These are phyloP conservation scores for Aromia moschata DNA, from an alignment of 2,888 invertebrate genomes.

Conservation along the genomic window DNA sequence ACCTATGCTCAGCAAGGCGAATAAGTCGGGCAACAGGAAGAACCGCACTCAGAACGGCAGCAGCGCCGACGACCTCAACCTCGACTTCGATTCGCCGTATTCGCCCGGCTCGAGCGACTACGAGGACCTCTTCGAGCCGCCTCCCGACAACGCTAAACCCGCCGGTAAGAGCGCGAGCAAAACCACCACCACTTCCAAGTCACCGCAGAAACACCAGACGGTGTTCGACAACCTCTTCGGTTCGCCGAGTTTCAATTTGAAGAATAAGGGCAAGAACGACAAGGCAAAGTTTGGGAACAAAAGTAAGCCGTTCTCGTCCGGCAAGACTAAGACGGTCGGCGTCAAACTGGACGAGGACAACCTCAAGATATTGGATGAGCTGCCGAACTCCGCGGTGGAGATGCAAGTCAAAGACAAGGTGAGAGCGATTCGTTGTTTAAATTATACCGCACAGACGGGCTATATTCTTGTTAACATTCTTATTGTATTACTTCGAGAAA, in stretches of 20 bases:
- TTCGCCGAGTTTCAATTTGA: constrained; percentile 63
- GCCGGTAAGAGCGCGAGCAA: constrained; percentile 45
- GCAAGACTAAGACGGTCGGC: constrained; percentile 71
- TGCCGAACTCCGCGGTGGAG: constrained; percentile 93
- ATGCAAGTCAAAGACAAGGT: constrained; percentile 95
- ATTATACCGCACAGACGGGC: too few species aligned
- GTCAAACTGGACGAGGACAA: constrained; percentile 83
- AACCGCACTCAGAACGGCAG: constrained; percentile 49
- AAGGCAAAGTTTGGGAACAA: constrained; percentile 45
- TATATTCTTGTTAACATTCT: too few species aligned
- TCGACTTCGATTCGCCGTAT: constrained; percentile 85
- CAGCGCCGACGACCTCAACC: constrained; percentile 66
- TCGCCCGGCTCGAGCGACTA: constrained; percentile 90
- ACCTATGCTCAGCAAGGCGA: constrained; percentile 62
- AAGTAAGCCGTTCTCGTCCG: constrained; percentile 61
- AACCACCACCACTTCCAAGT: constrained; percentile 43
- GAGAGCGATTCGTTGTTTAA: too few species aligned
- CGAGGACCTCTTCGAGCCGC: constrained; percentile 87
- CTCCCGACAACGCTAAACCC: constrained; percentile 60
- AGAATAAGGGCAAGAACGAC: constrained; percentile 50
- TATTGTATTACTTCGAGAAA: too few species aligned
- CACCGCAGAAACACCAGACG: constrained; percentile 58
- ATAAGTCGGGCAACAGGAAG: constrained; percentile 41
- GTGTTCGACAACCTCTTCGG: constrained; percentile 75
- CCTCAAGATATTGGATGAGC: constrained; percentile 84